Evolutionary conservation across 1,140 invertebrate species (phyloP).

Genomic region (Tetramorium alpestre): DNA sequence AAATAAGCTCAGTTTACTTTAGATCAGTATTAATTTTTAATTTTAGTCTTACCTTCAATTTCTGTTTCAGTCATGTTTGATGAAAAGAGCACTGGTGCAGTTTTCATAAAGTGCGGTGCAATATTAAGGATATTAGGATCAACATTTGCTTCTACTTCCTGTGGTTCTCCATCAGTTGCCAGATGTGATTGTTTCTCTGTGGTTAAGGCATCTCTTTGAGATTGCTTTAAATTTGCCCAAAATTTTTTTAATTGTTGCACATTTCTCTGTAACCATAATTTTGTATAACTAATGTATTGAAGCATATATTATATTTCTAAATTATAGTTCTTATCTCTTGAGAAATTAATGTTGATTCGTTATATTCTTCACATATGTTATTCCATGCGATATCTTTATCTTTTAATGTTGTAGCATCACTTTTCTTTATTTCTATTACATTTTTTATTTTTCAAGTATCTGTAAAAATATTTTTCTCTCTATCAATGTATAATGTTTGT

Average conservation of each 20-base stretch:
- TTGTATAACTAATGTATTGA: not conserved
- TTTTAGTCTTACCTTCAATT: not conserved
- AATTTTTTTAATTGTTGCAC: conserved; percentile 29
- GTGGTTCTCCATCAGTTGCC: conserved; percentile 12
- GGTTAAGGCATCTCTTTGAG: not conserved
- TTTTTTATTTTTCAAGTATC: conserved; percentile 17
- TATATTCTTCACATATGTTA: conserved; percentile 1
- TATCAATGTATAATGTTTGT: conserved; percentile 12
- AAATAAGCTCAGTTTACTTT: too few species aligned
- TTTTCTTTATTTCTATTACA: conserved; percentile 26
- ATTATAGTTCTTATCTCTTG: conserved; percentile 7
- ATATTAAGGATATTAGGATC: conserved; percentile 12
- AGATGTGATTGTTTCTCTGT: not conserved
- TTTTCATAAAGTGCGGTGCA: conserved; percentile 14
- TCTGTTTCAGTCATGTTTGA: conserved; percentile 14
- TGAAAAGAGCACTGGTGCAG: conserved; percentile 10
- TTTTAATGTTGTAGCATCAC: conserved; percentile 3
- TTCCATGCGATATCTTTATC: conserved; percentile 6
- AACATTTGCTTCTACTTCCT: not conserved
- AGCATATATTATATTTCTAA: not conserved
- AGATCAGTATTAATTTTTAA: not conserved
- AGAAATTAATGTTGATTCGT: not conserved
- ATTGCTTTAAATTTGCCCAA: conserved; percentile 17
- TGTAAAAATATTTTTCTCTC: conserved; percentile 29
- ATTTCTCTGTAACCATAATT: not conserved